phyloP scores from a whole-genome alignment of 2,797 vertebrate species.

The Oreortyx pictus region DNA sequence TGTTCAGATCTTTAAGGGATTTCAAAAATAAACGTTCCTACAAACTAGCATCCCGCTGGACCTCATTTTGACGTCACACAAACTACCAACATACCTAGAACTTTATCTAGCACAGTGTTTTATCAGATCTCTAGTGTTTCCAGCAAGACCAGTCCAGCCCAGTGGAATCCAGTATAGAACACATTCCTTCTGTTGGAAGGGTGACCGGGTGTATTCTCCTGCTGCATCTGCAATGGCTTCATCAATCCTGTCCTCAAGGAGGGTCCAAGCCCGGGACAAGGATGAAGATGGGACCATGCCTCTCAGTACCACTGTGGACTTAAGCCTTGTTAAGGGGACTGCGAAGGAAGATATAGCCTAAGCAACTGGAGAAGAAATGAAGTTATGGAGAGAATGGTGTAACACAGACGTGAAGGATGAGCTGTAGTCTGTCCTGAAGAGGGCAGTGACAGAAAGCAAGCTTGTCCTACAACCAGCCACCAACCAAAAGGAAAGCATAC shows the following conservation, averaged over 20 bases:
- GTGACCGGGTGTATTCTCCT: rapidly evolving
- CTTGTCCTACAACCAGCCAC: neutral
- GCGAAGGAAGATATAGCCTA: neutral
- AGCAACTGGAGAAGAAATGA: neutral
- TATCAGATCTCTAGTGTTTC: neutral
- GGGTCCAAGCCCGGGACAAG: neutral
- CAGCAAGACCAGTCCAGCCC: neutral
- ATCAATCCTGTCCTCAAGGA: neutral
- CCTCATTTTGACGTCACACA: neutral
- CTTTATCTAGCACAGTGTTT: neutral
- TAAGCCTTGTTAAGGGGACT: neutral
- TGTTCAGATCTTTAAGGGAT: neutral
- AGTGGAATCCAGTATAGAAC: neutral
- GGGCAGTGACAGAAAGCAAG: neutral
- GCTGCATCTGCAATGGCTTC: neutral
- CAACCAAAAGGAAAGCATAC: rapidly evolving
- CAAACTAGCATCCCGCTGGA: neutral
- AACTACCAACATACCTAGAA: neutral
- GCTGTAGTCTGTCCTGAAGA: neutral
- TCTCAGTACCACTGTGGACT: too few relatives aligned
- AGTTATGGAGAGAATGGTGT: neutral
- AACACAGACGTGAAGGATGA: neutral
- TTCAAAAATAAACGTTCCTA: neutral
- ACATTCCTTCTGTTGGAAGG: neutral
- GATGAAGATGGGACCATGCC: neutral